Percentiles rank a stretch among this genome's conserved stretches.
phyloP scores from a whole-genome alignment of 2,113 vertebrate genomes.

The Montifringilla adamsi region DNA sequence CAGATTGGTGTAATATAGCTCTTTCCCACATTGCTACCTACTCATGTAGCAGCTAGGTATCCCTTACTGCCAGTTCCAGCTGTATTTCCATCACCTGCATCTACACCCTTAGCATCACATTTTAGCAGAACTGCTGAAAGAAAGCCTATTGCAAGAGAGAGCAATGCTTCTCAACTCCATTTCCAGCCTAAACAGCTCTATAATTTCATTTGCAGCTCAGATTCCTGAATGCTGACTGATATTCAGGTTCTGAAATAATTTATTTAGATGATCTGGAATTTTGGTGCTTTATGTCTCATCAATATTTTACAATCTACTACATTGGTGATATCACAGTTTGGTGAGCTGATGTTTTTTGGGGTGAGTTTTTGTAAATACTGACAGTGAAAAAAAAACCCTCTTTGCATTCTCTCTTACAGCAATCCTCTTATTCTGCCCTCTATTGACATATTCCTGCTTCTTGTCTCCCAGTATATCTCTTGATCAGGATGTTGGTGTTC shows the following conservation, averaged over 20 bases:
- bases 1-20: not conserved
- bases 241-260: not conserved
- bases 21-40: not conserved
- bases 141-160: conserved; percentile 8
- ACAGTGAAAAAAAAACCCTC: conserved; percentile 7
- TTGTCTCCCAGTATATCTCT: conserved; percentile 62
- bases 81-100: not conserved
- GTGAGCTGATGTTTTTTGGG: not conserved
- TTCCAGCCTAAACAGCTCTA: not conserved
- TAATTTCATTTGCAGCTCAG: conserved; percentile 5
- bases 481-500: conserved; percentile 50
- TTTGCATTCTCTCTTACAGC: conserved; percentile 42
- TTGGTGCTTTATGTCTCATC: not conserved
- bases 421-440: conserved; percentile 27
- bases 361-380: not conserved
- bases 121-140: not conserved
- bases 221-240: not conserved
- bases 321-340: not conserved
- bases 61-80: not conserved
- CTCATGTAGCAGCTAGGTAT: not conserved
- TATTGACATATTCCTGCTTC: conserved; percentile 46
- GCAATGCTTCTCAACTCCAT: not conserved
- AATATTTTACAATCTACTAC: not conserved
- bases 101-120: not conserved
- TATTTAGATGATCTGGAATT: not conserved